Evolutionary conservation across 1,140 invertebrate genomes (phyloP).

Genomic region (Drosophila ercepeae): DNA sequence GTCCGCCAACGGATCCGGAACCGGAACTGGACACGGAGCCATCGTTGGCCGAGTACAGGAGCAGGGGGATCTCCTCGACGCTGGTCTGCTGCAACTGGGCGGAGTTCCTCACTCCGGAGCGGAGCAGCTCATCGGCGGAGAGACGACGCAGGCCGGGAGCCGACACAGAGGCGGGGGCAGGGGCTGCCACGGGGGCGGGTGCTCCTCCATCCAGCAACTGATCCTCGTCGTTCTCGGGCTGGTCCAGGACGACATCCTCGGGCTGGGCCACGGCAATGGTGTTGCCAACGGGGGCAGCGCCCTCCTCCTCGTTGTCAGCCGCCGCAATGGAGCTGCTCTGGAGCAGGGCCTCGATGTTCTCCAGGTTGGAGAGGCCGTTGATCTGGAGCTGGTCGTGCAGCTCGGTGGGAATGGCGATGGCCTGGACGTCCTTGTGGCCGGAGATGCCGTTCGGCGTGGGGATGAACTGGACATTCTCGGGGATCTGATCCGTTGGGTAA

Average conservation of each 20-base stretch:
- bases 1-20: constrained; percentile 18
- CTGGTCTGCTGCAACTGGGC: constrained; percentile 65
- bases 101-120: constrained; percentile 61
- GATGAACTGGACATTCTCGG: constrained; percentile 77
- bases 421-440: constrained; percentile 78
- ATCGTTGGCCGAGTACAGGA: constrained; percentile 75
- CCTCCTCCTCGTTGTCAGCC: constrained; percentile 21
- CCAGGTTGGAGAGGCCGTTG: constrained; percentile 71
- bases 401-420: constrained; percentile 77
- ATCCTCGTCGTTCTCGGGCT: constrained; percentile 71
- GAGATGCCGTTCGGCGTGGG: constrained; percentile 80
- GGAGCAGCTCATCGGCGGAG: constrained; percentile 58
- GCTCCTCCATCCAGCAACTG: constrained; percentile 62
- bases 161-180: not conserved
- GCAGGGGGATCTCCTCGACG: constrained; percentile 77
- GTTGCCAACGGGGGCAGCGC: constrained; percentile 44
- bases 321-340: constrained; percentile 63
- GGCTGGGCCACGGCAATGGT: constrained; percentile 67
- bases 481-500: constrained; percentile 78
- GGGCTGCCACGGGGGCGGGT: not conserved
- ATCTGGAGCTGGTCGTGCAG: constrained; percentile 77
- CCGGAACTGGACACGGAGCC: constrained; percentile 12
- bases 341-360: constrained; percentile 75
- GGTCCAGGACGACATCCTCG: constrained; percentile 62
- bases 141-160: constrained; percentile 48